Conservation (phyloP, 2,113 vertebrate species). For the Boulengeromyrus knoepffleri region DNA sequence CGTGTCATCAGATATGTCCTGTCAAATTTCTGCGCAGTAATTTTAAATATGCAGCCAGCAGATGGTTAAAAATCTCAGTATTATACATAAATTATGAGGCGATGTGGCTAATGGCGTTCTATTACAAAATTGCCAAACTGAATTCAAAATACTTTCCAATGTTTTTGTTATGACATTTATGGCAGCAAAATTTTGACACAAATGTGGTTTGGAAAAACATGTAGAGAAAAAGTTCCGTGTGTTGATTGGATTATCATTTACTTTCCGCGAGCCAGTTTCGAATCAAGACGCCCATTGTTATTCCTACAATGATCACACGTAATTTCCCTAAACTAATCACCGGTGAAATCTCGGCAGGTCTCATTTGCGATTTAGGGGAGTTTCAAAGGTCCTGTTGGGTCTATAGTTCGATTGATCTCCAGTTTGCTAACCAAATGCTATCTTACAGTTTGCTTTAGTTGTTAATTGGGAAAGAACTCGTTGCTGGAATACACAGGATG, state of each 20-base stretch:
- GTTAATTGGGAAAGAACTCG: background rate
- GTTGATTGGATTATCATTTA: conserved; percentile 1
- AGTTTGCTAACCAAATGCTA: background rate
- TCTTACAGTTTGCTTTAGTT: background rate
- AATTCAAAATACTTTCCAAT: background rate
- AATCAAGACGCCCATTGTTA: background rate
- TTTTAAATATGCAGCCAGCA: background rate
- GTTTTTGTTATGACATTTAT: background rate
- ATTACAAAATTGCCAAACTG: background rate
- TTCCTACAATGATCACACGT: background rate
- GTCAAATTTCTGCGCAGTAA: background rate
- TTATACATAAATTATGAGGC: background rate
- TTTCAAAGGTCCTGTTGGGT: background rate
- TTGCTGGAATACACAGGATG: conserved; percentile 1
- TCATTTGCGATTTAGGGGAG: background rate
- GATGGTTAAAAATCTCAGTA: background rate
- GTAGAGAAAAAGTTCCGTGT: background rate
- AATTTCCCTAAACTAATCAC: conserved; percentile 11
- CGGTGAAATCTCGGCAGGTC: background rate
- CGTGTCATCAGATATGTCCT: background rate
- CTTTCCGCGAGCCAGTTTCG: background rate
- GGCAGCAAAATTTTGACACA: background rate
- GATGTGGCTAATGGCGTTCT: background rate
- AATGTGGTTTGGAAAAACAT: background rate
- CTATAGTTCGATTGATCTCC: background rate